These are phyloP conservation scores for Chlorocebus sabaeus DNA, from an alignment of 2,113 vertebrate species.

Conservation along the genomic window DNA sequence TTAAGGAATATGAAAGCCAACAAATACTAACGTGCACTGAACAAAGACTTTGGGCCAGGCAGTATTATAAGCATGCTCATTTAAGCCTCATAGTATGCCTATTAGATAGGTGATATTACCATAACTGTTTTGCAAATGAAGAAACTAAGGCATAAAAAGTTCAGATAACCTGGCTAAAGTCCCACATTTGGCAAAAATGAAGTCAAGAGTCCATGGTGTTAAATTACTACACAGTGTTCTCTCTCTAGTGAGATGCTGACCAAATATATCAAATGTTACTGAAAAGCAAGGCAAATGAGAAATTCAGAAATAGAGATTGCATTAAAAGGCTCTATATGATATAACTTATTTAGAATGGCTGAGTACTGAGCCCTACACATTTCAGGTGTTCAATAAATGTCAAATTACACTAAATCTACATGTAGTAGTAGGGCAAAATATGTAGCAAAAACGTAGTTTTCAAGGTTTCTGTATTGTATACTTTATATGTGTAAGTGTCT, in stretches of 20 bases:
- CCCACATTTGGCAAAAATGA: neutral
- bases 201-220: neutral
- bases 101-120: neutral
- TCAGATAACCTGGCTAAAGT: neutral
- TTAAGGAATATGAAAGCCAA: neutral
- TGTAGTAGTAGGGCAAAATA: too few relatives aligned
- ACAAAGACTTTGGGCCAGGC: neutral
- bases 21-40: too few relatives aligned
- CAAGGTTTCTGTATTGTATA: neutral
- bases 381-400: neutral
- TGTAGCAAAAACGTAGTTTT: neutral
- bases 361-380: neutral
- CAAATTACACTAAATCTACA: too few relatives aligned
- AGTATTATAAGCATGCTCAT: too few relatives aligned
- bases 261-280: neutral
- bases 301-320: neutral
- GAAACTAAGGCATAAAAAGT: neutral
- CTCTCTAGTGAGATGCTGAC: neutral
- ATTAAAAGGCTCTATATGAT: neutral
- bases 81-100: neutral
- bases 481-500: neutral
- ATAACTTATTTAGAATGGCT: neutral
- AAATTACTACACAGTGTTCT: neutral
- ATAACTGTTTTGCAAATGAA: neutral
- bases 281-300: neutral